A percentile compares a stretch with the other conserved stretches of the same genome.
phyloP scores from a whole-genome alignment of 2,888 invertebrate genomes.

The Zeuzera pyrina region DNA sequence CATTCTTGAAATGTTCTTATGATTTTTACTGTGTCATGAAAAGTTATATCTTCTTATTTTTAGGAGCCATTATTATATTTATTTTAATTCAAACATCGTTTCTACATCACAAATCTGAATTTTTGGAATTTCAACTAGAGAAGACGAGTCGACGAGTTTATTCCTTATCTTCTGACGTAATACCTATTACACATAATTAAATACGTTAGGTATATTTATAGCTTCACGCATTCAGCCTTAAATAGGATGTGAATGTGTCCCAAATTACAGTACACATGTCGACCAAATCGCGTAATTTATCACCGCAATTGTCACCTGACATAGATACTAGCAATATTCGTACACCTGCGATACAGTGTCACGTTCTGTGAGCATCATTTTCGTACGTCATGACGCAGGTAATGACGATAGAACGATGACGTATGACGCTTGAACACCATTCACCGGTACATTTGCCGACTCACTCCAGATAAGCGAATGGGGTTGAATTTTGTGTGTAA shows the following conservation, averaged over 20 bases:
- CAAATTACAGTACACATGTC: constrained; percentile 5
- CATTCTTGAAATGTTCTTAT: too few relatives aligned
- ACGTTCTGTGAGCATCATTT: background rate
- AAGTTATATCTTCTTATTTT: too few relatives aligned
- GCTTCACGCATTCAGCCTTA: too few relatives aligned
- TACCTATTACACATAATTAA: too few relatives aligned
- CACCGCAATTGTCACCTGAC: constrained; percentile 6
- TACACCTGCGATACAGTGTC: background rate
- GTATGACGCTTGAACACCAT: constrained; percentile 37
- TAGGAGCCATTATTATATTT: too few relatives aligned
- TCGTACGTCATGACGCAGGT: constrained; percentile 24
- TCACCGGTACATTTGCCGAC: constrained; percentile 38
- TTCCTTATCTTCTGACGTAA: too few relatives aligned
- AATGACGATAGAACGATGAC: constrained; percentile 42
- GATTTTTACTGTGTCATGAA: too few relatives aligned
- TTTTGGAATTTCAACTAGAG: too few relatives aligned
- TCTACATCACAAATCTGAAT: too few relatives aligned
- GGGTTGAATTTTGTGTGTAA: constrained; percentile 10
- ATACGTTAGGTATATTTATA: too few relatives aligned
- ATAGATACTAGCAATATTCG: constrained; percentile 6
- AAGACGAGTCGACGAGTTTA: too few relatives aligned
- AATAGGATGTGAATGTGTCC: background rate
- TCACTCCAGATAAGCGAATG: constrained; percentile 52
- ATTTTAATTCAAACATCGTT: too few relatives aligned
- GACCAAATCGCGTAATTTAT: constrained; percentile 7